phyloP scores from a whole-genome alignment of 1,140 invertebrate genomes.

The Druon quercuslanigerum region DNA sequence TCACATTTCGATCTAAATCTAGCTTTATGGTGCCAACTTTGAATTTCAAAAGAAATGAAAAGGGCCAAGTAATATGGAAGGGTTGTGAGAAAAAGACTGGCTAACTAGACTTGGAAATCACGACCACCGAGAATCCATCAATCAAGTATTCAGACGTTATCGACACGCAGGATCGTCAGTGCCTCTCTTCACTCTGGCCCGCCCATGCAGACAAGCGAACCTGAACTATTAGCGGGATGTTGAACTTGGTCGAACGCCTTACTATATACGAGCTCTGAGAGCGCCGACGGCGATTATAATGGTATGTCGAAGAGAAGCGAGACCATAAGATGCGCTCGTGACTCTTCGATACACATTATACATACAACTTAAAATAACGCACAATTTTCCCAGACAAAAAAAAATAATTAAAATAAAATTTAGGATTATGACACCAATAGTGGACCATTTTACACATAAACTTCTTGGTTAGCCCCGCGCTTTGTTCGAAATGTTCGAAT shows the following conservation, averaged over 20 bases:
- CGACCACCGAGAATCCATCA: constrained; percentile 26
- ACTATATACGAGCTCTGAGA: constrained; percentile 36
- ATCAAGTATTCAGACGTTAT: constrained; percentile 37
- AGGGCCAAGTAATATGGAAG: not conserved
- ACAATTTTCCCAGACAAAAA: not conserved
- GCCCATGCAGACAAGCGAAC: constrained; percentile 36
- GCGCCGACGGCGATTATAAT: constrained; percentile 46
- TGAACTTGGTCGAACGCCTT: constrained; percentile 49
- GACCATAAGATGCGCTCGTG: constrained; percentile 6
- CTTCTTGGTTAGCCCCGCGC: too few species aligned
- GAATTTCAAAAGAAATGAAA: not conserved
- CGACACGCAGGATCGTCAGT: constrained; percentile 37
- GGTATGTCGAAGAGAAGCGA: constrained; percentile 36
- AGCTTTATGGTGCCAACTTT: too few species aligned
- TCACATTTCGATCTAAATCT: too few species aligned
- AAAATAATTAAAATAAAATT: not conserved
- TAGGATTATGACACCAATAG: not conserved
- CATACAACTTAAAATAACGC: not conserved
- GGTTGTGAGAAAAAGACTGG: not conserved
- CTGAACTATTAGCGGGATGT: constrained; percentile 55
- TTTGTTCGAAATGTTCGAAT: too few species aligned
- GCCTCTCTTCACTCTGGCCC: constrained; percentile 22
- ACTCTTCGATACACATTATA: not conserved
- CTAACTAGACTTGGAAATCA: not conserved
- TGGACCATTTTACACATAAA: too few species aligned